phyloP scores from a whole-genome alignment of 2,797 vertebrate genomes.

The Pipistrellus nathusii region DNA sequence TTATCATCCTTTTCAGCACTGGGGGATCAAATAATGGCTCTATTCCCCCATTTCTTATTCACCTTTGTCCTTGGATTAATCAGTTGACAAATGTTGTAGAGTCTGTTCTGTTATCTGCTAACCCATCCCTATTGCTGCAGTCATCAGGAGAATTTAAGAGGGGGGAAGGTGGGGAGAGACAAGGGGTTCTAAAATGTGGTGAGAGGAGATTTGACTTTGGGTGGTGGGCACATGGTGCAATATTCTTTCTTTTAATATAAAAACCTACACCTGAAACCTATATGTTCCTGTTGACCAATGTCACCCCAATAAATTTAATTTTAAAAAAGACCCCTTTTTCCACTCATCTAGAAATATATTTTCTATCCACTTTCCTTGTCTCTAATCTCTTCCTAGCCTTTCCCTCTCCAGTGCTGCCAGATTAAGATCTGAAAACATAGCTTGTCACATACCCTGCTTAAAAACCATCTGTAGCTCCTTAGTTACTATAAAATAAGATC shows the following conservation, averaged over 20 bases:
- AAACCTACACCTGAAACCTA: no score
- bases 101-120: background rate
- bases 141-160: background rate
- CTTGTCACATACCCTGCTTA: background rate
- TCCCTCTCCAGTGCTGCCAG: background rate
- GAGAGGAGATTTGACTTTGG: no score
- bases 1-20: background rate
- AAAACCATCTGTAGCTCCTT: background rate
- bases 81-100: background rate
- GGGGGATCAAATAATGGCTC: background rate
- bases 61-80: background rate
- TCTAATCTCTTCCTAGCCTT: background rate
- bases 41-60: background rate
- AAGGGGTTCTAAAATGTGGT: no score
- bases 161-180: no score
- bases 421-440: slow-evolving; percentile 2
- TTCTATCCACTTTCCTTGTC: background rate
- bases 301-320: no score
- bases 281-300: no score
- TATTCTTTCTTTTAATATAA: no score
- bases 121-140: background rate
- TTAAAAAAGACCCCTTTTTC: no score
- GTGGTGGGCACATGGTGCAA: no score
- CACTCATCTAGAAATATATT: background rate
- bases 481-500: background rate